Base-by-base conservation (phyloP, 2,113 vertebrate species). In the Campylomormyrus tamandua region DNA sequence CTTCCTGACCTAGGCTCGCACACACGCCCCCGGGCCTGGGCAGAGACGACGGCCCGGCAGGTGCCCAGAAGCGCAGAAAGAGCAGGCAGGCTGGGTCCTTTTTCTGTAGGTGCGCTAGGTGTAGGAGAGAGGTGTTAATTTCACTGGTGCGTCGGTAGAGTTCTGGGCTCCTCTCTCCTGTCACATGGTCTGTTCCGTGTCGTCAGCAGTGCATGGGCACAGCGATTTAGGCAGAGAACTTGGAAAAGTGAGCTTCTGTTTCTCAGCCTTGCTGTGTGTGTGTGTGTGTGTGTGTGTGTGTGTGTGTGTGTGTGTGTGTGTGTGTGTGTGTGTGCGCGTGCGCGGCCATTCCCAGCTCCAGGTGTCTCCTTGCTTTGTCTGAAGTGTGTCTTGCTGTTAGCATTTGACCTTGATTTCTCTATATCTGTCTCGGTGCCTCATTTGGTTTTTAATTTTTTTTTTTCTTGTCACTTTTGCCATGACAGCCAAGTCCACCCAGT, bases 61-160 rank as follows among this genome's bases (percentile, higher is more conserved):
- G 70, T 39, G 31, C 31, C 70, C 70, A 77, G 70, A 39, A 39
- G 31, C 31, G 17, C 31, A 77, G 13, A 74, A 17, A 42, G 74
- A 7, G 74, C 74, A 1, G 35, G 74, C 74, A 77, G 35, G 35
- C 35, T 39, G 35, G 35, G 35, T 39, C 35, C 35, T 39, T 42
- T 80, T 80, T 19, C 74, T 80, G 74, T 42, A 80, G 74, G 74
- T 80, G 70, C 13, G 1, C 35, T 77, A 39, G 70, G 31, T 77
- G 74, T 80, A 39, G 74, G 31, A 80, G 35, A 80, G 74, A 80
- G 74, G 74, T 80, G 74, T 80, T 80, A 80, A 80, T 80, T 80
- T 80, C 74, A 80, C 74, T 80, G 62, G n/a, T 66, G 74, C 74
- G 74, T 80, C 2, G 74, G 1, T 80, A 39, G 74, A 35, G 74